These are phyloP conservation scores for Zeuzera pyrina DNA, from an alignment of 2,888 invertebrate genomes.

Conservation along the genomic window DNA sequence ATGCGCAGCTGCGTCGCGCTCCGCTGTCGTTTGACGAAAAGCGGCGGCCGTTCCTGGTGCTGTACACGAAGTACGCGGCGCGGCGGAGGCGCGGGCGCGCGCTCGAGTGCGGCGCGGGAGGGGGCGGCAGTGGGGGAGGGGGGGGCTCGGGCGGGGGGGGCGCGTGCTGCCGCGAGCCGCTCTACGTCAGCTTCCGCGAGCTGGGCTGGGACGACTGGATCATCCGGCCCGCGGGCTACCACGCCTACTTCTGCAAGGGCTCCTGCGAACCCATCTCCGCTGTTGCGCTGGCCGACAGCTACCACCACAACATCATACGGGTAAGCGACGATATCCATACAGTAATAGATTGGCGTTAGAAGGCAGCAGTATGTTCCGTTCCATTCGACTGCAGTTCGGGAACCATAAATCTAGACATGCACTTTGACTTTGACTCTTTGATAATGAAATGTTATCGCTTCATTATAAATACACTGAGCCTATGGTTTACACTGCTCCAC, in stretches of 20 bases:
- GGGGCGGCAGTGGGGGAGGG: conserved; percentile 55
- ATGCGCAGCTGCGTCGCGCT: conserved; percentile 72
- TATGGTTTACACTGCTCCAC: too few relatives aligned
- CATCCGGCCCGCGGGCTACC: conserved; percentile 84
- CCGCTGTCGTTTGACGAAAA: conserved; percentile 81
- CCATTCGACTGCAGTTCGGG: too few relatives aligned
- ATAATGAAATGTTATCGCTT: too few relatives aligned
- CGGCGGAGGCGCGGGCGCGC: conserved; percentile 76
- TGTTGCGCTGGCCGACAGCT: conserved; percentile 68
- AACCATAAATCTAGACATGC: too few relatives aligned
- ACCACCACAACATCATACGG: conserved; percentile 83
- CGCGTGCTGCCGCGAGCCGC: conserved; percentile 87
- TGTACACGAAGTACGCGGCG: conserved; percentile 82
- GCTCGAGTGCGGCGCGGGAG: conserved; percentile 79
- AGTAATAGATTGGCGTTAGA: too few relatives aligned
- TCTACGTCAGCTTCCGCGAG: conserved; percentile 87
- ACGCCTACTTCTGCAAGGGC: conserved; percentile 91
- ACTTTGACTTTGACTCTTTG: too few relatives aligned
- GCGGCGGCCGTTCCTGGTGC: conserved; percentile 83
- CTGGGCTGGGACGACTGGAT: conserved; percentile 94
- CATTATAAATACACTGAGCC: too few relatives aligned
- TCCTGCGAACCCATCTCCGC: conserved; percentile 83
- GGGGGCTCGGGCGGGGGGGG: conserved; percentile 69
- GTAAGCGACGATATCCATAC: too few relatives aligned
- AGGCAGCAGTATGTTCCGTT: too few relatives aligned